Base-by-base conservation (phyloP, 1,140 invertebrate genomes). In the Trichoplusia ni region DNA sequence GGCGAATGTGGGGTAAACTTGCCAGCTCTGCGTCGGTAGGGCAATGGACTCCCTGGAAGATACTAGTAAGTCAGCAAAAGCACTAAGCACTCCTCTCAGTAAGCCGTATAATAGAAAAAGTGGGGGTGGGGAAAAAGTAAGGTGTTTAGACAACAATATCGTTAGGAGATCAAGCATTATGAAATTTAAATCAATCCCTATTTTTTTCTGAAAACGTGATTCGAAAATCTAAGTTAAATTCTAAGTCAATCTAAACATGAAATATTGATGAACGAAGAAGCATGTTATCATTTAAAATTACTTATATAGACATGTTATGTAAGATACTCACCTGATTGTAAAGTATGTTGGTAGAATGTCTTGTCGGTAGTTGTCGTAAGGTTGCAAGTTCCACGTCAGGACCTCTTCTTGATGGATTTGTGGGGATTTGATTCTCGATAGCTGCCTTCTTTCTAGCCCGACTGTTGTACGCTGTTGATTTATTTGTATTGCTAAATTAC, bases 351-450 rank as follows among this genome's bases (percentile, higher is more conserved):
- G 92, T 95, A 18, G 95, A 95, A 72, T 97, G 95, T 68, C 85
- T 86, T 1, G 69, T 93, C 71, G 97, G 97, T 8, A 98, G 91
- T 82, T 98, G 96, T 25, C 96, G 92, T n/a, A 98, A 90, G 0
- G 95, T 95, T 0, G 96, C 96, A n/a, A 98, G 91, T 77, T 98
- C 96, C 4, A 97, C 93, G 73, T 97, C 96, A 0, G 95, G 93
- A 2, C 93, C 92, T 62, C 92, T 89, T 18, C 91, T 86, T 0
- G 90, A 65, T 31, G 67, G 66, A 16, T 70, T 62, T 35, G 80
- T 59, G 35, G 80, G 56, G 13, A 81, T 42, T 58, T 82, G 71
- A 40, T 75, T 78, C 61, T 85, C 89, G 18, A 92, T 47, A 40
- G 92, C 81, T 19, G 92, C 81, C 72, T 94, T 94, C 83, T 94